phyloP scores from a whole-genome alignment of 1,140 invertebrate genomes.

The Chionoecetes opilio region DNA sequence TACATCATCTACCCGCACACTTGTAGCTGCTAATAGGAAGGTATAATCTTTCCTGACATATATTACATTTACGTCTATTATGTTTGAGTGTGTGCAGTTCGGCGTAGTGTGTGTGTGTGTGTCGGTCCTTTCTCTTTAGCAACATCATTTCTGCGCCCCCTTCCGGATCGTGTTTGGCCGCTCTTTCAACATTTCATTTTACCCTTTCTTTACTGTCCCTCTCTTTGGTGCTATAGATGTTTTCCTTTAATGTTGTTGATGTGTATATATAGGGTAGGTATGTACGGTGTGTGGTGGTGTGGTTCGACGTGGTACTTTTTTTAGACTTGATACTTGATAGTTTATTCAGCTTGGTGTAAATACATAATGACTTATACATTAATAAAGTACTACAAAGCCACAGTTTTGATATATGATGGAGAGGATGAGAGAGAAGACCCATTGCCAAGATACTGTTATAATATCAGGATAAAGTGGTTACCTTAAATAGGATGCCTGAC shows the following conservation, averaged over 20 bases:
- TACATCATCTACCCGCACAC: background rate
- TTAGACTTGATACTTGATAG: too few species aligned
- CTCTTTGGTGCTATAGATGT: background rate
- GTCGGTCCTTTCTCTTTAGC: too few species aligned
- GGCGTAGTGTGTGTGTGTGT: too few species aligned
- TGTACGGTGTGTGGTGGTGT: background rate
- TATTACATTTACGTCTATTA: background rate
- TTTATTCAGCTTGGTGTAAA: too few species aligned
- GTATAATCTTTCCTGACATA: background rate
- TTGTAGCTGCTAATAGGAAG: background rate
- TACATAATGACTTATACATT: too few species aligned
- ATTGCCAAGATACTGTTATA: background rate
- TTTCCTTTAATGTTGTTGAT: background rate
- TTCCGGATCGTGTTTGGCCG: too few species aligned
- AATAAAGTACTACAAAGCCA: too few species aligned
- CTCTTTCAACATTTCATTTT: background rate
- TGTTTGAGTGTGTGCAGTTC: too few species aligned
- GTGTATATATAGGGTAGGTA: background rate
- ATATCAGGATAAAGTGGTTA: background rate
- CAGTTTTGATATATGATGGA: too few species aligned
- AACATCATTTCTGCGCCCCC: too few species aligned
- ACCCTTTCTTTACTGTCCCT: background rate
- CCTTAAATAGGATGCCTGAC: background rate
- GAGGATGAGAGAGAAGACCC: background rate
- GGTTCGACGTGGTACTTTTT: background rate